Percentiles rank a stretch among this genome's conserved stretches.
phyloP scores from a whole-genome alignment of 2,888 invertebrate species.

The Barypeithes pellucidus region DNA sequence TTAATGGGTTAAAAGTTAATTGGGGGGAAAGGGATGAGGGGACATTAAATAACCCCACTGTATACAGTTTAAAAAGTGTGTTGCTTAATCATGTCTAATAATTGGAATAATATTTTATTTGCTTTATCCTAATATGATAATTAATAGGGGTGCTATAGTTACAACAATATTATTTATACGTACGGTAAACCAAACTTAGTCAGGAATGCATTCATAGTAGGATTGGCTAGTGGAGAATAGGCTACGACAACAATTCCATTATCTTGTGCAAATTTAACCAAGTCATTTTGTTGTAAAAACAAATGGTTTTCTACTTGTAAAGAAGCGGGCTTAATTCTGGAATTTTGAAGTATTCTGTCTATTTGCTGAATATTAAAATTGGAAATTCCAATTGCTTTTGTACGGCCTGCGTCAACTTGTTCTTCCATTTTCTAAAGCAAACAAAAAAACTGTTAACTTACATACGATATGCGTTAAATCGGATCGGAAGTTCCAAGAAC shows the following conservation, averaged over 20 bases:
- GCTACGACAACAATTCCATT: conserved; percentile 49
- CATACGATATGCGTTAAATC: too few relatives aligned
- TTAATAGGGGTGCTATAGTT: too few relatives aligned
- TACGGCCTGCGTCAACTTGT: conserved; percentile 79
- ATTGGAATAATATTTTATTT: too few relatives aligned
- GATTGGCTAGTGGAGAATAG: conserved; percentile 73
- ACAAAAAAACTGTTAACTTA: background rate
- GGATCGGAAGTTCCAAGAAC: too few relatives aligned
- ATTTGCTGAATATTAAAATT: conserved; percentile 86
- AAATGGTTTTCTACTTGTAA: conserved; percentile 77
- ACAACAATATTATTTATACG: background rate
- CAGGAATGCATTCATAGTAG: conserved; percentile 52
- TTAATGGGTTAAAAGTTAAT: too few relatives aligned
- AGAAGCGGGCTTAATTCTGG: conserved; percentile 75
- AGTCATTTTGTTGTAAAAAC: conserved; percentile 72
- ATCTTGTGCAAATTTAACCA: conserved; percentile 54
- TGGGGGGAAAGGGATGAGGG: too few relatives aligned
- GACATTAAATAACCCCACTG: too few relatives aligned
- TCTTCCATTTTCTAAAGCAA: conserved; percentile 73
- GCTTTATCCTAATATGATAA: too few relatives aligned
- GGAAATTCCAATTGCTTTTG: conserved; percentile 88
- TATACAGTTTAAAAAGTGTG: too few relatives aligned
- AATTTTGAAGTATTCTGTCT: conserved; percentile 72
- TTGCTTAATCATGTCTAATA: too few relatives aligned
- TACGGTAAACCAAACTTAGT: conserved; percentile 25